Evolutionary conservation across 2,113 vertebrate species (phyloP).

Genomic region (Zosterops japonicus): DNA sequence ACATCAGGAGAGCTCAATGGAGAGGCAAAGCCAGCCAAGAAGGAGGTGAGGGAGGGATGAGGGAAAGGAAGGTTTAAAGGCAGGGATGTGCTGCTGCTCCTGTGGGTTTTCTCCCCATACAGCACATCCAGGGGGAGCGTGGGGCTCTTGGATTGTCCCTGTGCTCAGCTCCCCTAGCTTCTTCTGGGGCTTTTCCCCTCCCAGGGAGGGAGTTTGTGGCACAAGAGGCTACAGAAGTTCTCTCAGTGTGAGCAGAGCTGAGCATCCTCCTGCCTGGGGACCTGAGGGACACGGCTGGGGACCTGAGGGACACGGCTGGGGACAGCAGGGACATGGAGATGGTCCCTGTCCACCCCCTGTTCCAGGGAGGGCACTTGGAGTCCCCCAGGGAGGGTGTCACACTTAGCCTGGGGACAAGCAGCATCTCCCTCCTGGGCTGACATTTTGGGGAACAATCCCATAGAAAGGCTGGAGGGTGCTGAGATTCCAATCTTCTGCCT

Average conservation of each 20-base stretch:
- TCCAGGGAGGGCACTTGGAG: neutral
- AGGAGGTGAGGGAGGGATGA: conserved; percentile 45
- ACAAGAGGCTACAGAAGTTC: neutral
- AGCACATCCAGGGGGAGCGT: accelerated
- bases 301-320: neutral
- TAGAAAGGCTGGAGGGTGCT: neutral
- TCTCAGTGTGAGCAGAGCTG: accelerated
- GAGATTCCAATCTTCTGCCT: neutral
- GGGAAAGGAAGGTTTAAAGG: neutral
- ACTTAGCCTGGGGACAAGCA: accelerated
- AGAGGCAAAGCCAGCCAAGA: conserved; percentile 55
- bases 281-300: neutral
- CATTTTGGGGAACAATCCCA: neutral
- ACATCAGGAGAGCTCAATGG: conserved; percentile 40
- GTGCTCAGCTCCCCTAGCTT: neutral
- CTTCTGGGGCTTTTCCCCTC: neutral
- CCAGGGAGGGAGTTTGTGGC: neutral
- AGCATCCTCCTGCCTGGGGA: neutral
- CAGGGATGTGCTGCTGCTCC: accelerated
- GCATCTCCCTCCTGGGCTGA: accelerated
- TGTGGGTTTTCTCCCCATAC: accelerated
- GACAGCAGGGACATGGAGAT: neutral
- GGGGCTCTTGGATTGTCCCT: neutral
- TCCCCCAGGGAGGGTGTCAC: neutral
- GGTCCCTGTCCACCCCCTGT: neutral